phyloP scores from a whole-genome alignment of 2,113 vertebrate genomes.

The Illadopsis cleaveri region DNA sequence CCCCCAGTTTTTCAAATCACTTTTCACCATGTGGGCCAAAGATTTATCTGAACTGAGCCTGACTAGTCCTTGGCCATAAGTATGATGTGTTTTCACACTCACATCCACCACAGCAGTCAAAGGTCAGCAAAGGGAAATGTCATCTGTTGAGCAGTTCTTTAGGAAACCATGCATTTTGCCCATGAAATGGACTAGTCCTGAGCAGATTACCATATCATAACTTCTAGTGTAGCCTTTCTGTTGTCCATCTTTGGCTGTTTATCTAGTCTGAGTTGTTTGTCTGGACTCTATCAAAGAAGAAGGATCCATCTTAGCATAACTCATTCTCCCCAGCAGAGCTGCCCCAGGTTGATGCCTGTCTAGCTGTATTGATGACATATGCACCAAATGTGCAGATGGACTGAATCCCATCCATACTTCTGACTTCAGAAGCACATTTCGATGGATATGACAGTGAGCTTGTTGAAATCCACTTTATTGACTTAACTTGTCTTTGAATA shows the following conservation, averaged over 20 bases:
- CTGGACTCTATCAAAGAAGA: background rate
- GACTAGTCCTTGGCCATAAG: background rate
- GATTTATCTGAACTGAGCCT: background rate
- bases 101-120: background rate
- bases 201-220: background rate
- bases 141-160: background rate
- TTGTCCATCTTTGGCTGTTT: background rate
- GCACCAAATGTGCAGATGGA: background rate
- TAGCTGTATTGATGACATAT: background rate
- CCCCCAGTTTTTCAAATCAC: background rate
- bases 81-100: accelerated
- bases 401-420: background rate
- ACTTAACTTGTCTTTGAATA: background rate
- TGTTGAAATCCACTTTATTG: background rate
- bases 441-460: background rate
- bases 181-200: background rate
- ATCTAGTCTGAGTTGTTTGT: background rate
- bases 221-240: background rate
- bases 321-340: background rate
- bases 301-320: background rate
- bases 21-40: background rate
- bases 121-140: background rate
- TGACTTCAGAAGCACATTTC: background rate
- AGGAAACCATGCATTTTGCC: background rate
- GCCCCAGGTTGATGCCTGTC: background rate